Conservation (phyloP, 2,113 vertebrate species). For the Macroglossus sobrinus region DNA sequence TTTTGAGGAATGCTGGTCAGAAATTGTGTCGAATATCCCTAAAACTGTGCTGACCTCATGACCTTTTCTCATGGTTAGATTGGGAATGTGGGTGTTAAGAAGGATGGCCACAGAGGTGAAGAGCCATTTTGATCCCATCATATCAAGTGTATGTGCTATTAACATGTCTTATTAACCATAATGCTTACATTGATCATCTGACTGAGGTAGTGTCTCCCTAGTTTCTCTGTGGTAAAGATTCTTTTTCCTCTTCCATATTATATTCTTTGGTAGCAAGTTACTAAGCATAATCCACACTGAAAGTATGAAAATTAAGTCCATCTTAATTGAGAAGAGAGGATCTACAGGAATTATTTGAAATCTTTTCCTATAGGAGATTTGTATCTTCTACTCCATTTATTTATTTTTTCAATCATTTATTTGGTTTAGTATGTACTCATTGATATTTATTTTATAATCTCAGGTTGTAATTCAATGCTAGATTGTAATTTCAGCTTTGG, state of each 20-base stretch:
- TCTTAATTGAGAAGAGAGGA: not conserved
- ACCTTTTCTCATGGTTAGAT: not conserved
- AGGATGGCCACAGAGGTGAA: not conserved
- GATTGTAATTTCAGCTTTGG: not conserved
- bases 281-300: not conserved
- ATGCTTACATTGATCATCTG: not conserved
- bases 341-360: not conserved
- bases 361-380: not conserved
- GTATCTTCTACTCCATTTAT: not conserved
- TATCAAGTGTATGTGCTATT: not conserved
- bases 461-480: not conserved
- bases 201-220: not conserved
- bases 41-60: not conserved
- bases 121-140: not conserved
- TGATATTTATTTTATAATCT: not conserved
- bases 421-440: not conserved
- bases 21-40: not conserved
- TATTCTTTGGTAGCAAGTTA: not conserved
- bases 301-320: not conserved
- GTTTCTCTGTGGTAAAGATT: not conserved
- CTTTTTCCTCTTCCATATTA: fast-evolving
- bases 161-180: not conserved
- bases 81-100: not conserved
- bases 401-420: not conserved
- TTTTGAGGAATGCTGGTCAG: not conserved